A percentile compares a stretch with the other conserved stretches of the same genome.
Conservation (phyloP, 1,140 invertebrate species). For the Heliothis virescens region DNA sequence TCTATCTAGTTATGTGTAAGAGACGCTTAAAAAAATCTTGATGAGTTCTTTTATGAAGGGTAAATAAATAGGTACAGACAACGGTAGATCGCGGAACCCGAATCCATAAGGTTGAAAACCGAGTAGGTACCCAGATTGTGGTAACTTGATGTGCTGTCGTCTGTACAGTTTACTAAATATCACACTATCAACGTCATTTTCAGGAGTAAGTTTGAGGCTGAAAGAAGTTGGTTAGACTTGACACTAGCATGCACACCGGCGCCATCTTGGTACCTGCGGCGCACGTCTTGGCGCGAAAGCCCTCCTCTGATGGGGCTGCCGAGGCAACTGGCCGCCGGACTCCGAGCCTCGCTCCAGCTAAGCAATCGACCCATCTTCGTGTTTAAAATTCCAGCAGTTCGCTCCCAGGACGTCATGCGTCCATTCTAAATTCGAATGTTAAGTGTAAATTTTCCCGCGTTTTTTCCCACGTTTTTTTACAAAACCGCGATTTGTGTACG, state of each 20-base stretch:
- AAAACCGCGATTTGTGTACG: constrained; percentile 6
- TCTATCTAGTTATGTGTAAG: no score
- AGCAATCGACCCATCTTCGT: constrained; percentile 68
- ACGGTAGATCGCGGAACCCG: no score
- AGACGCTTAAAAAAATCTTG: no score
- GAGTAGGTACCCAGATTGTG: no score
- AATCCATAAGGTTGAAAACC: no score
- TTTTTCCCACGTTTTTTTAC: neutral
- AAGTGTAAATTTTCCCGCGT: constrained; percentile 41
- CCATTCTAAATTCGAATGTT: constrained; percentile 36
- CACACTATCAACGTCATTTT: constrained; percentile 23
- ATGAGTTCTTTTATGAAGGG: no score
- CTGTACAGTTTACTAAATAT: no score
- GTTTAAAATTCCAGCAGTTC: constrained; percentile 64
- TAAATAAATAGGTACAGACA: no score
- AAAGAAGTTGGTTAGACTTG: constrained; percentile 64
- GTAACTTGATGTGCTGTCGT: no score
- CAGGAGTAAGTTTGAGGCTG: constrained; percentile 57
- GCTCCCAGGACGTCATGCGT: constrained; percentile 57
- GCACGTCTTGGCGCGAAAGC: constrained; percentile 68
- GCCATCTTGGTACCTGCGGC: constrained; percentile 70
- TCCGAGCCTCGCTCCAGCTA: constrained; percentile 66
- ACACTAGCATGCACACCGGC: constrained; percentile 61
- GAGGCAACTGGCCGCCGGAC: constrained; percentile 62
- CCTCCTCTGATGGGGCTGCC: constrained; percentile 66